Evolutionary conservation across 2,113 vertebrate species (phyloP), one percentile per base, ranked within the genome.

Genomic region (Zosterops lateralis): DNA sequence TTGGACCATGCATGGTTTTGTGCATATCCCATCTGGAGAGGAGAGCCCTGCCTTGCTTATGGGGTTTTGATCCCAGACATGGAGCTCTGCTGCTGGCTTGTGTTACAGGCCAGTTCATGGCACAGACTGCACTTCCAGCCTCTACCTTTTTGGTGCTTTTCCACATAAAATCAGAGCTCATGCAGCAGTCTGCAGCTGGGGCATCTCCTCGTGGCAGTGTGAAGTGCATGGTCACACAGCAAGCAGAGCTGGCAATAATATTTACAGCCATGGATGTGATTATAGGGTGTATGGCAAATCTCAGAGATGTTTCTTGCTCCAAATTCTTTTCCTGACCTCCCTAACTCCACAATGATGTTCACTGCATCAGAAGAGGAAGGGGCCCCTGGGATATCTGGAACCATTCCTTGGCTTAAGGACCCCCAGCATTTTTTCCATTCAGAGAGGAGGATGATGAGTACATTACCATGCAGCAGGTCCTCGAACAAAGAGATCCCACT

Each of bases 141-240:
- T 71, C n/a, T 47, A 2, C 1, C 2, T 65, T 32, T 38, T 47
- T 62, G 47, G 7, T 72, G 31, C 34, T 86, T 57, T 84, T 80
- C 57, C 50, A 21, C 1, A 3, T n/a, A 24, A 70, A 82, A 86
- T 42, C 26, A n/a, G 16, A 82, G 40, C 40, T 34, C 1, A 0
- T 1, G 12, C 66, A 78, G 71, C 40, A 42, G 42, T 16, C 42
- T 61, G 61, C 34, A 53, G 36, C 76, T 66, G 66, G 42, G 29
- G 21, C 77, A 67, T 31, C 58, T 66, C 8, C 64, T 38, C 17
- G 0, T 28, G 48, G 36, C 0, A 0, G 10, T 24, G 21, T 25
- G 29, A 48, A 64, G 54, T 31, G 65, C 50, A 13, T 1, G 17
- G 42, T 25, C 42, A 48, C 0, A 0, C 17, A 53, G 34, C 57